Conservation (phyloP, 2,888 invertebrate species). For the Tachina grossa region DNA sequence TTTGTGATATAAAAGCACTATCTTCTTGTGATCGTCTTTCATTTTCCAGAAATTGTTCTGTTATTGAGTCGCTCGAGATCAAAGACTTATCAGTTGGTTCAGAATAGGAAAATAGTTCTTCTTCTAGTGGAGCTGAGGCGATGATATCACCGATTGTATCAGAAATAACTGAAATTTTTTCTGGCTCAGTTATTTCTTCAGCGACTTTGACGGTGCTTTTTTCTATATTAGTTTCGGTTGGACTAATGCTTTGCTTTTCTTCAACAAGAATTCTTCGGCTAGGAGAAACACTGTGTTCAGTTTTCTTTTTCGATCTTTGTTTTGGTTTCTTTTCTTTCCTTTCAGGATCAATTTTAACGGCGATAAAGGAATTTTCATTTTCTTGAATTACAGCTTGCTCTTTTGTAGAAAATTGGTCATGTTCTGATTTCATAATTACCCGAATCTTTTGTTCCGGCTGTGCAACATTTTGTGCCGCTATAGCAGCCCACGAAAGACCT, state of each 20-base stretch:
- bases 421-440: slow-evolving; percentile 37
- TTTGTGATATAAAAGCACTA: slow-evolving; percentile 74
- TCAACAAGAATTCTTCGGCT: slow-evolving; percentile 8
- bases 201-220: neutral
- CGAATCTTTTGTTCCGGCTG: slow-evolving; percentile 78
- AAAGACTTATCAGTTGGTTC: neutral
- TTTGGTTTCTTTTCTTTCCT: slow-evolving; percentile 57
- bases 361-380: slow-evolving; percentile 42
- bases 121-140: neutral
- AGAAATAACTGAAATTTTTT: neutral
- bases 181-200: neutral
- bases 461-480: slow-evolving; percentile 78
- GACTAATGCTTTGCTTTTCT: neutral
- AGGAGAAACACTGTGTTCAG: slow-evolving; percentile 37
- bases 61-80: neutral
- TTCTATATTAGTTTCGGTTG: slow-evolving; percentile 10
- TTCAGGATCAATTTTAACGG: slow-evolving; percentile 52
- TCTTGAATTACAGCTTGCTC: neutral
- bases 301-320: slow-evolving; percentile 57
- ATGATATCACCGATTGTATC: neutral
- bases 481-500: slow-evolving; percentile 79
- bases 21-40: slow-evolving; percentile 26
- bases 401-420: neutral
- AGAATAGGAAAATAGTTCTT: neutral
- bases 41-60: slow-evolving; percentile 12